phyloP scores from a whole-genome alignment of 2,888 invertebrate species.

The Rhagium mordax region DNA sequence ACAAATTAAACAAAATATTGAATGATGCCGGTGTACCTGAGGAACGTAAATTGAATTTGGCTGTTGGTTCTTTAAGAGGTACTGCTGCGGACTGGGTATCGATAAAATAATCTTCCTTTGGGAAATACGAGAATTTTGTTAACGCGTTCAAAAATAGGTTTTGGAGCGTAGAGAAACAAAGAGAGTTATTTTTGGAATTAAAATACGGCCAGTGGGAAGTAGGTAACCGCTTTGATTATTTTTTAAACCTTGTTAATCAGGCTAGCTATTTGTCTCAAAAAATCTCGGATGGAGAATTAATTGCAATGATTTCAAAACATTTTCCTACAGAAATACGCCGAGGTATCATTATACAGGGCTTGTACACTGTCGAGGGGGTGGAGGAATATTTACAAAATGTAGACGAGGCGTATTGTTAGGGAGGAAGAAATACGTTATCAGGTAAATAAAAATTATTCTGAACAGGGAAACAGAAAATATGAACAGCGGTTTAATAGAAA shows the following conservation, averaged over 20 bases:
- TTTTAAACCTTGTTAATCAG: slow-evolving; percentile 1
- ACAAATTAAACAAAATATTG: no score
- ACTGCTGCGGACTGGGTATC: slow-evolving; percentile 34
- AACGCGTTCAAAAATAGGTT: slow-evolving; percentile 24
- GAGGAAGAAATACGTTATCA: neutral
- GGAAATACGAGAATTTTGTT: slow-evolving; percentile 12
- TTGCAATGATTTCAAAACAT: slow-evolving; percentile 31
- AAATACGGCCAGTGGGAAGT: slow-evolving; percentile 4
- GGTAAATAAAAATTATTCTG: no score
- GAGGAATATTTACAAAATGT: slow-evolving; percentile 39
- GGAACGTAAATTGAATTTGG: slow-evolving; percentile 25
- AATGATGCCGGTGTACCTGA: slow-evolving; percentile 30
- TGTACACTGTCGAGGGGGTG: slow-evolving; percentile 34
- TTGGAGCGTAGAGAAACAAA: slow-evolving; percentile 30
- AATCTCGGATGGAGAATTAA: slow-evolving; percentile 28
- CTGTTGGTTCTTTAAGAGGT: slow-evolving; percentile 24
- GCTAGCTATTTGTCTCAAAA: slow-evolving; percentile 23
- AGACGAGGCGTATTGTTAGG: slow-evolving; percentile 18
- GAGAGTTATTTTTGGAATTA: slow-evolving; percentile 31
- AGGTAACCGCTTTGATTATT: neutral
- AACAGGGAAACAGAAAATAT: neutral
- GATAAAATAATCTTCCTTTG: slow-evolving; percentile 24
- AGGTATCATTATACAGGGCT: slow-evolving; percentile 37
- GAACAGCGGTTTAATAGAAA: neutral
- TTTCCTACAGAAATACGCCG: slow-evolving; percentile 37